Percentiles rank a stretch among this genome's conserved stretches.
phyloP scores from a whole-genome alignment of 2,797 vertebrate species.

The Tragelaphus eurycerus region DNA sequence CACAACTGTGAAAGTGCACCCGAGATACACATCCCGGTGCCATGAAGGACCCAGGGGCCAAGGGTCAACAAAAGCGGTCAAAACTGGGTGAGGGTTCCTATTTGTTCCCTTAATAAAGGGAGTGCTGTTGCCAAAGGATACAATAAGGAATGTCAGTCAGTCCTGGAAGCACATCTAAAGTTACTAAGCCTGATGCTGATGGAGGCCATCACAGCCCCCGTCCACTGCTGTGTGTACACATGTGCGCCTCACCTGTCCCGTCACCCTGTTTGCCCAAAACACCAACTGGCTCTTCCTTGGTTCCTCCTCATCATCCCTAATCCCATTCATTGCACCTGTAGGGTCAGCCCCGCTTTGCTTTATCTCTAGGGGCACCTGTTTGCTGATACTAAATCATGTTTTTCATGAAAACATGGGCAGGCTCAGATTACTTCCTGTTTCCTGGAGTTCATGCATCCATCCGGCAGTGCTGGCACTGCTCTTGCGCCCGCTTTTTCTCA shows the following conservation, averaged over 20 bases:
- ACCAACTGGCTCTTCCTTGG: constrained; percentile 15
- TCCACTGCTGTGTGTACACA: not conserved
- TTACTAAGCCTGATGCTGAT: not conserved
- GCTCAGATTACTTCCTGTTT: not conserved
- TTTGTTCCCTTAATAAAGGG: constrained; percentile 26
- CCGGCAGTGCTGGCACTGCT: not conserved
- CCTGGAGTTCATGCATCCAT: not conserved
- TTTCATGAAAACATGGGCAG: constrained; percentile 18
- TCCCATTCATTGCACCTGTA: not conserved
- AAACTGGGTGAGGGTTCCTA: not conserved
- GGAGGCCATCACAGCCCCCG: not conserved
- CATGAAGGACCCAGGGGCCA: not conserved
- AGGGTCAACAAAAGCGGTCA: not conserved
- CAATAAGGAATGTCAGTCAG: not conserved
- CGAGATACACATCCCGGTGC: not conserved
- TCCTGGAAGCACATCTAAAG: not conserved
- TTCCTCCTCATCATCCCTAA: constrained; percentile 21
- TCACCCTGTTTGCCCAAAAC: constrained; percentile 47
- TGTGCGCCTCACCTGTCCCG: not conserved
- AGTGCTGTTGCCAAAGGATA: not conserved
- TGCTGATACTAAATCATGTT: constrained; percentile 9
- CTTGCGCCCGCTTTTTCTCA: not conserved
- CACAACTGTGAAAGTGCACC: not conserved
- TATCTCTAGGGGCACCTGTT: not conserved
- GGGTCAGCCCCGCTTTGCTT: not conserved